Conservation (phyloP, 2,888 invertebrate genomes). For the Sabatieria punctata region DNA sequence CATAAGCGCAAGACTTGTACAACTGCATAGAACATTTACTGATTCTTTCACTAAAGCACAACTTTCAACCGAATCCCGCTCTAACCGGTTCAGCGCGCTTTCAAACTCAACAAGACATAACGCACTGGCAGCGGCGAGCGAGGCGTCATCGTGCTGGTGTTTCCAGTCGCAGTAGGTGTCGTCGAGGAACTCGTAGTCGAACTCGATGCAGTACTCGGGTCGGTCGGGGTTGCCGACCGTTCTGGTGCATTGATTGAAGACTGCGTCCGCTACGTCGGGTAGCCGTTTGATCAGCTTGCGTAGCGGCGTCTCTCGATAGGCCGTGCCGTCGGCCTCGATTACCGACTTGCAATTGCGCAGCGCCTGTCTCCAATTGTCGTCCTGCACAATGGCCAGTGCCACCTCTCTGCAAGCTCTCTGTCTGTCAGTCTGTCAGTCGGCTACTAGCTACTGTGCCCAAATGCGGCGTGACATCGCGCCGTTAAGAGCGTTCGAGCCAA, state of each 20-base stretch:
- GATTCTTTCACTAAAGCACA: too few species aligned
- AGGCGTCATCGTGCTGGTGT: too few species aligned
- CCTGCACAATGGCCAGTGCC: conserved; percentile 33
- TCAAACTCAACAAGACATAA: too few species aligned
- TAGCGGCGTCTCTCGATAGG: conserved; percentile 34
- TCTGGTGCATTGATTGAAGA: conserved; percentile 30
- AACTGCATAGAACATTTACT: too few species aligned
- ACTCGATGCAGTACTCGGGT: conserved; percentile 31
- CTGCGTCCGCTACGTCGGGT: conserved; percentile 30
- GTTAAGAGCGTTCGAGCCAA: too few species aligned
- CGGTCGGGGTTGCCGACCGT: conserved; percentile 18
- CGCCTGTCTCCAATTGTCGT: conserved; percentile 33
- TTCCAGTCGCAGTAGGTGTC: conserved; percentile 32
- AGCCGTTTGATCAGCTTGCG: conserved; percentile 37
- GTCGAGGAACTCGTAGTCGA: conserved; percentile 39
- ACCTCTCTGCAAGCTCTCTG: conserved; percentile 34
- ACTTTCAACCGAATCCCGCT: too few species aligned
- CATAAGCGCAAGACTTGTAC: too few species aligned
- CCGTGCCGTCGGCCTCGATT: background rate
- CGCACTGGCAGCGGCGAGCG: too few species aligned
- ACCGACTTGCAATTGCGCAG: conserved; percentile 30
- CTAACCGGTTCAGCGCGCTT: too few species aligned
- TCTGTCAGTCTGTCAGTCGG: too few species aligned
- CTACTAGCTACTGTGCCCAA: too few species aligned
- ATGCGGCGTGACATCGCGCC: too few species aligned